A percentile compares a stretch with the other conserved stretches of the same genome.
These are phyloP conservation scores for Entelurus aequoreus DNA, from an alignment of 2,113 vertebrate genomes.

Conservation along the genomic window DNA sequence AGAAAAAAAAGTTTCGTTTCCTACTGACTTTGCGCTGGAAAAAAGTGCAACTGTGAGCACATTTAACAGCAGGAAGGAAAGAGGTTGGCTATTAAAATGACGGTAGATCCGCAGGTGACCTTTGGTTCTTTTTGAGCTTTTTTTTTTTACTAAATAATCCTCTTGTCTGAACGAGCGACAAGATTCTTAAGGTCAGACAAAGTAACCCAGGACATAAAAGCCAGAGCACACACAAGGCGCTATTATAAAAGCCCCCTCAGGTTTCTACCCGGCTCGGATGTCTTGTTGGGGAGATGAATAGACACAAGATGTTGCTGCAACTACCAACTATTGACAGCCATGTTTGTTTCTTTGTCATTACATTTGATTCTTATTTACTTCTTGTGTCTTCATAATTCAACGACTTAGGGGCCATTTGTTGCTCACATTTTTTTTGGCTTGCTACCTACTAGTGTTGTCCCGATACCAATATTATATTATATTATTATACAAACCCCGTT, in stretches of 20 bases:
- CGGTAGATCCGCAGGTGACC: not conserved
- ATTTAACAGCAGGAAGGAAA: not conserved
- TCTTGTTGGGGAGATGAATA: too few relatives aligned
- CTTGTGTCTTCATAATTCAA: too few relatives aligned
- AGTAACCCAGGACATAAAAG: conserved; percentile 49
- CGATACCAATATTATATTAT: too few relatives aligned
- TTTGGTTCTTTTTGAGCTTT: not conserved
- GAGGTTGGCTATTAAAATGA: conserved; percentile 18
- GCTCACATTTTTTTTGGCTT: too few relatives aligned
- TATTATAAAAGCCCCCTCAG: conserved; percentile 31
- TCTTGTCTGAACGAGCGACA: conserved; percentile 31
- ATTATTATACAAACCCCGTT: too few relatives aligned
- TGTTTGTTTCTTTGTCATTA: too few relatives aligned
- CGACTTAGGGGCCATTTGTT: too few relatives aligned
- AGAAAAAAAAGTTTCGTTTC: conserved; percentile 24
- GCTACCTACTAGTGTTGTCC: too few relatives aligned
- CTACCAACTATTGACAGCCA: too few relatives aligned
- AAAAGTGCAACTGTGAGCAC: conserved; percentile 5
- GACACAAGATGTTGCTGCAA: too few relatives aligned
- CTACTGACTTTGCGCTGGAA: conserved; percentile 32
- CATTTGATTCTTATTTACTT: too few relatives aligned
- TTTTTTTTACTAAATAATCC: conserved; percentile 20
- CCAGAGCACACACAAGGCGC: conserved; percentile 19
- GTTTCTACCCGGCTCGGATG: conserved; percentile 32
- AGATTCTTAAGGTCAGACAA: conserved; percentile 46